Conservation (phyloP, 2,797 vertebrate genomes). For the Rhinoraja longicauda region DNA sequence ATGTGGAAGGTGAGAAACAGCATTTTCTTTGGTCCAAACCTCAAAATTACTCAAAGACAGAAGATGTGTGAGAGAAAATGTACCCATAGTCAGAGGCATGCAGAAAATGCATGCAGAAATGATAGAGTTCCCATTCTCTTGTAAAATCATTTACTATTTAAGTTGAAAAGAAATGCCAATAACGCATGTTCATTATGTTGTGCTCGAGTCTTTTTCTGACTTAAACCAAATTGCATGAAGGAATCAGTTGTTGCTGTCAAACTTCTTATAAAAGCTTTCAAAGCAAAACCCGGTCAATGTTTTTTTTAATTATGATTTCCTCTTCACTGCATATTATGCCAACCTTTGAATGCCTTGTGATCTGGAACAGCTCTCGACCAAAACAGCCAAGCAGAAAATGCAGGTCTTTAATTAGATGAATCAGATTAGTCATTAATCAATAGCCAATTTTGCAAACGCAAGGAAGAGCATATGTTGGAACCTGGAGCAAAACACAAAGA, state of each 20-base stretch:
- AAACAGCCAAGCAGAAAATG: background rate
- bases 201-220: background rate
- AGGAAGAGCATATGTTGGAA: too few relatives aligned
- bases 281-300: background rate
- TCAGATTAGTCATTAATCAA: background rate
- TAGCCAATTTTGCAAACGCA: background rate
- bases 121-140: background rate
- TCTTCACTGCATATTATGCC: background rate
- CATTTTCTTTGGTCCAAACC: background rate
- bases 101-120: background rate
- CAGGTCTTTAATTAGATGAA: background rate
- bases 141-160: background rate
- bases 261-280: background rate
- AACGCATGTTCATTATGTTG: background rate
- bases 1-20: background rate
- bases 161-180: background rate
- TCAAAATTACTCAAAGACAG: background rate
- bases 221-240: background rate
- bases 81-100: background rate
- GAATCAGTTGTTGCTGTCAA: background rate
- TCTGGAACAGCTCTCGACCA: background rate
- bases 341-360: background rate
- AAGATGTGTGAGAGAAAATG: background rate
- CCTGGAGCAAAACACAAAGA: too few relatives aligned
- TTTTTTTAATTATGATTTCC: background rate